Evolutionary conservation across 2,888 invertebrate genomes (phyloP).

Genomic region (Pinctada fucata): DNA sequence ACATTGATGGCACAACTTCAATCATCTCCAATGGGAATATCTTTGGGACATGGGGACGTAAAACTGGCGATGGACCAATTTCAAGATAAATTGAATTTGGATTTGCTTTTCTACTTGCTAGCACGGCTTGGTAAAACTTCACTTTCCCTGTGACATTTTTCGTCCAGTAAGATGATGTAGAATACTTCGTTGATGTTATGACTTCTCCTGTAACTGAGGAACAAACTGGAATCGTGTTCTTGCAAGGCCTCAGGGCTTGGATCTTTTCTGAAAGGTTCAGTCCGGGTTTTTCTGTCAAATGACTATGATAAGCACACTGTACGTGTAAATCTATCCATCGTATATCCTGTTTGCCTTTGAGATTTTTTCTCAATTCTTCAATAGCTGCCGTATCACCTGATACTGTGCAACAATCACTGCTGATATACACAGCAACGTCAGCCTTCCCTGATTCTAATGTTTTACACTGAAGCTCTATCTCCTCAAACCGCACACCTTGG

Average conservation of each 20-base stretch:
- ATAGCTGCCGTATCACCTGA: slow-evolving; percentile 51
- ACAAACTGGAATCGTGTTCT: slow-evolving; percentile 41
- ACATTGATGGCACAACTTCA: slow-evolving; percentile 39
- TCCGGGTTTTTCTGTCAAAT: slow-evolving; percentile 46
- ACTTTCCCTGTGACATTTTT: slow-evolving; percentile 61
- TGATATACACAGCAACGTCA: slow-evolving; percentile 53
- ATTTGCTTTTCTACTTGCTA: slow-evolving; percentile 27
- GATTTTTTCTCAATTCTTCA: slow-evolving; percentile 39
- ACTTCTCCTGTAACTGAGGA: slow-evolving; percentile 59
- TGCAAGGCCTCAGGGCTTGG: slow-evolving; percentile 28
- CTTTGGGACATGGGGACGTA: slow-evolving; percentile 49
- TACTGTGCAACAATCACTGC: slow-evolving; percentile 48
- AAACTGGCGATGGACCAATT: slow-evolving; percentile 63
- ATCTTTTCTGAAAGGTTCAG: slow-evolving; percentile 27
- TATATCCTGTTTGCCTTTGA: slow-evolving; percentile 6
- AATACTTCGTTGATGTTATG: slow-evolving; percentile 36
- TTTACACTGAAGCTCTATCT: slow-evolving; percentile 44
- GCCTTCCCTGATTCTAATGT: slow-evolving; percentile 24
- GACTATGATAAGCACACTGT: slow-evolving; percentile 57
- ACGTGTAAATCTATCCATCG: slow-evolving; percentile 44
- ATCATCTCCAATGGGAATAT: slow-evolving; percentile 41
- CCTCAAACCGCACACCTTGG: slow-evolving; percentile 37
- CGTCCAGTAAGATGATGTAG: slow-evolving; percentile 58
- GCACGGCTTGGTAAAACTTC: slow-evolving; percentile 50
- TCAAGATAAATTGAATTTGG: slow-evolving; percentile 57